Evolutionary conservation across 2,888 invertebrate genomes (phyloP).

Genomic region (Molorchus minor): DNA sequence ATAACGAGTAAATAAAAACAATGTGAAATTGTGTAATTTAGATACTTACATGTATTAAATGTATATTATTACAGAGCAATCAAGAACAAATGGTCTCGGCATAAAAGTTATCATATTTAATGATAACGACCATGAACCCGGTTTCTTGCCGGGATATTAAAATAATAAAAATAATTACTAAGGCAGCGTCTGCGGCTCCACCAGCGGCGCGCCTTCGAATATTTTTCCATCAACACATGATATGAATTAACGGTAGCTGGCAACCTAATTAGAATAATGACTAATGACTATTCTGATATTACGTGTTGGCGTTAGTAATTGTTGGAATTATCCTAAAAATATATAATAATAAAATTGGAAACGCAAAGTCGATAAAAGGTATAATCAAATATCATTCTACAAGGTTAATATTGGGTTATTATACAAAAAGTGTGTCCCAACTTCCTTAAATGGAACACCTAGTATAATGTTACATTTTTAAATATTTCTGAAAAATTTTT

Average conservation of each 20-base stretch:
- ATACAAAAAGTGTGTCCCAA: no score
- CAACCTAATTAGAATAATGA: conserved; percentile 25
- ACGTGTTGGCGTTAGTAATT: conserved; percentile 7
- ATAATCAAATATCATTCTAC: no score
- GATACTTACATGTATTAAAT: conserved; percentile 58
- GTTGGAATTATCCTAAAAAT: no score
- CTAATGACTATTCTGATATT: conserved; percentile 17
- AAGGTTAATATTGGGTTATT: no score
- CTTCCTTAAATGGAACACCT: no score
- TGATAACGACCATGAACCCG: conserved; percentile 64
- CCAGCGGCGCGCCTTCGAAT: conserved; percentile 46
- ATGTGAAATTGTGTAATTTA: conserved; percentile 53
- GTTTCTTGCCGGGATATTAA: conserved; percentile 62
- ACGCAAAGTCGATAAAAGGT: no score
- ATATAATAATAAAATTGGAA: no score
- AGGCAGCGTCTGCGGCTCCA: conserved; percentile 51
- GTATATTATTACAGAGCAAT: conserved; percentile 62
- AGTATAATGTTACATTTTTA: no score
- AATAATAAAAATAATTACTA: conserved; percentile 63
- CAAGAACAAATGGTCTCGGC: conserved; percentile 59
- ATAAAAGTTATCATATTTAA: conserved; percentile 65
- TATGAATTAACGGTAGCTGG: conserved; percentile 12
- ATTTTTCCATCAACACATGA: conserved; percentile 15
- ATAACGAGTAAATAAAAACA: conserved; percentile 47
- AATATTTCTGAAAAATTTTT: no score